phyloP scores from a whole-genome alignment of 2,797 vertebrate species.

The Myripristis jacobus region DNA sequence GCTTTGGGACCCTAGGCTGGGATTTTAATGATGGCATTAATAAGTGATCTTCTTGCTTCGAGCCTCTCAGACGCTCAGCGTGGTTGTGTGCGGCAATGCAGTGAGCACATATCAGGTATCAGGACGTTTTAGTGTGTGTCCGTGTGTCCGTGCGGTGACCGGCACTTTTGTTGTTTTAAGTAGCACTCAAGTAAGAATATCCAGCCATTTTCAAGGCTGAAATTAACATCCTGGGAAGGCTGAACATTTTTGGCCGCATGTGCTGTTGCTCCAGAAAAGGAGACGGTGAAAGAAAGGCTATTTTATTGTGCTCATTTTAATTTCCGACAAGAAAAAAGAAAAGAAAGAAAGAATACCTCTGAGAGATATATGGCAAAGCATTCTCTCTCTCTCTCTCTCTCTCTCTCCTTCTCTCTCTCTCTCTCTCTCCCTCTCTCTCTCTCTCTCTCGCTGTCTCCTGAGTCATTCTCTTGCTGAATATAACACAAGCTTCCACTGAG shows the following conservation, averaged over 20 bases:
- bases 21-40: no score
- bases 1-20: no score
- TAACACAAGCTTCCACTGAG: slow-evolving; percentile 58
- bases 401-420: slow-evolving; percentile 32
- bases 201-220: neutral
- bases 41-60: no score
- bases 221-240: slow-evolving; percentile 19
- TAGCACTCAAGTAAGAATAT: neutral
- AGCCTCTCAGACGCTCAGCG: no score
- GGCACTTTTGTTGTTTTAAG: neutral
- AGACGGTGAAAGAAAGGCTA: slow-evolving; percentile 77
- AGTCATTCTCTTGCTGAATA: slow-evolving; percentile 64
- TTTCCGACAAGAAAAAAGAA: slow-evolving; percentile 80
- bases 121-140: neutral
- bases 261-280: slow-evolving; percentile 65
- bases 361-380: slow-evolving; percentile 68
- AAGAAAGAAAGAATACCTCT: slow-evolving; percentile 65
- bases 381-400: slow-evolving; percentile 35
- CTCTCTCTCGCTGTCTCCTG: slow-evolving; percentile 37
- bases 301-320: slow-evolving; percentile 89
- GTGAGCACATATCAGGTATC: neutral
- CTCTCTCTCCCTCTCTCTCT: slow-evolving; percentile 33
- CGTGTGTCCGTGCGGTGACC: neutral
- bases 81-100: neutral
- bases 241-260: no score